Evolutionary conservation across 2,888 invertebrate genomes (phyloP), one percentile per base, ranked within the genome.

Genomic region (Clistopyga incitator): DNA sequence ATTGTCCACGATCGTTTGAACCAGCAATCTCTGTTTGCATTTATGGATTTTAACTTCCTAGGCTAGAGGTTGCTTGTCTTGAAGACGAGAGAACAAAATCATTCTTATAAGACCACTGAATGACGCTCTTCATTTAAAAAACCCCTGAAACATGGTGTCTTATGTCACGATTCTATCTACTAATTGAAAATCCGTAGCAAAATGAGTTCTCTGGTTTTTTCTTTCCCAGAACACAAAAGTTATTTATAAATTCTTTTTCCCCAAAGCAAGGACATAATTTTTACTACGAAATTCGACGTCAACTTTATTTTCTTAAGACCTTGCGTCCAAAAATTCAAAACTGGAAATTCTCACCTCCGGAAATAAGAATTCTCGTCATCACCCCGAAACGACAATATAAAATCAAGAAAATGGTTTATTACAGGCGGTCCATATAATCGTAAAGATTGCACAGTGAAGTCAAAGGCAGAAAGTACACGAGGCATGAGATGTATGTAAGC

Each of bases 1-100:
- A 87, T 90, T 90, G 90, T 89, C 82, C 83, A 56, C 61, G 34
- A 50, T 47, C 45, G 15, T 29, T n/a, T 34, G 11, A 2, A 29
- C 38, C 11, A 72, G 52, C 45, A 56, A 18, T 67, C 54, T 20
- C 50, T 52, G 8, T 23, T 54, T 54, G 54, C 23, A 54, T 54
- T 23, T 11, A 52, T 52, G n/a, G 50, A 2, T 52, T 20, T 52
- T 52, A 52, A 18, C 50, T 18, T 23, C 11, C 20, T 54, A 54
- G 54, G 23, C 54, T 23, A 54, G 54, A 54, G 23, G 11, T 54
- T 8, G 54, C 15, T 59, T 15, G 29, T 29, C 59, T n/a, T 59
- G 0, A 29, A 29, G 29, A 29, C 6, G 18, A 59, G 6, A 59
- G 23, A 59, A 59, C 29, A 59, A 25, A 59, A 29, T 59, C 3